These are phyloP conservation scores for Scytalopus superciliaris DNA, from an alignment of 2,113 vertebrate genomes.

Conservation along the genomic window DNA sequence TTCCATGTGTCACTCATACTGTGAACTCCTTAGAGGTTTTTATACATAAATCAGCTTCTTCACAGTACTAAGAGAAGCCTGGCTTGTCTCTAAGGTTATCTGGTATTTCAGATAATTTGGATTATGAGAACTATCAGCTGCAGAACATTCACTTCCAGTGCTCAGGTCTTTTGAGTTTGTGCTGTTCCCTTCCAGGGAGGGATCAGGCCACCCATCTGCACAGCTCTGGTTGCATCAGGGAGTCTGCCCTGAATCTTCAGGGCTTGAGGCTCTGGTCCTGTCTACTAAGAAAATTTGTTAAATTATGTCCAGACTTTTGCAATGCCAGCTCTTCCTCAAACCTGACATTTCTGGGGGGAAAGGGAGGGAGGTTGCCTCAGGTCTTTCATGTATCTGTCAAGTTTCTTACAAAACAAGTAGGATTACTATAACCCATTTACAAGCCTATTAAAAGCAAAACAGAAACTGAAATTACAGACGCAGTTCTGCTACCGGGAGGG, in stretches of 20 bases:
- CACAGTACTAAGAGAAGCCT: neutral
- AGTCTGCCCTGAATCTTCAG: neutral
- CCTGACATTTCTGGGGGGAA: neutral
- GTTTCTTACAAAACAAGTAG: slow-evolving; percentile 9
- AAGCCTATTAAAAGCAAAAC: neutral
- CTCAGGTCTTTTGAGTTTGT: neutral
- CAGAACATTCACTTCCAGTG: neutral
- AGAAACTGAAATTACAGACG: slow-evolving; percentile 14
- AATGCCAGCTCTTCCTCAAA: neutral
- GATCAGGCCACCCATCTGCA: neutral
- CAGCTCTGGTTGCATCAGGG: neutral
- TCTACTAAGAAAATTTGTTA: neutral
- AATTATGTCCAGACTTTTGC: slow-evolving; percentile 4
- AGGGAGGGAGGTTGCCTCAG: neutral
- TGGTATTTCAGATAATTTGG: neutral
- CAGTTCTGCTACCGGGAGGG: neutral
- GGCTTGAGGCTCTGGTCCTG: neutral
- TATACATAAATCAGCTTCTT: neutral
- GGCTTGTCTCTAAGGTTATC: neutral
- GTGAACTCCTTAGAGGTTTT: neutral
- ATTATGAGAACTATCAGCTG: neutral
- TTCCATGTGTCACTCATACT: neutral
- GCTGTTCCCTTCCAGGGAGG: neutral
- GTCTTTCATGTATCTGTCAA: neutral
- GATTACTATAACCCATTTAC: neutral